Conservation (phyloP, 2,113 vertebrate genomes). For the Lasiurus cinereus region DNA sequence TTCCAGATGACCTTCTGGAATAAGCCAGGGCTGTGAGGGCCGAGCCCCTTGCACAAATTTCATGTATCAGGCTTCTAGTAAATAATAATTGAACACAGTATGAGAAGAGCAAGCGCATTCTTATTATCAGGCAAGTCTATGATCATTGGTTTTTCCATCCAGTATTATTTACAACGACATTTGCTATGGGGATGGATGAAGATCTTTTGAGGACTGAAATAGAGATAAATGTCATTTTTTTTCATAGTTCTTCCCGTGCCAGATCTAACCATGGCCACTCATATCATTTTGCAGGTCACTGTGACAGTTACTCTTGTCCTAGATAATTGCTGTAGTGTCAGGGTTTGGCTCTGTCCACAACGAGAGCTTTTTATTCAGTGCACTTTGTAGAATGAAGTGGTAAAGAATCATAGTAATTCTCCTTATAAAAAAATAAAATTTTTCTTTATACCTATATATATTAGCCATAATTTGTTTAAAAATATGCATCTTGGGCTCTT, state of each 20-base stretch:
- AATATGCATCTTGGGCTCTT: background rate
- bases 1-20: no score
- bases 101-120: background rate
- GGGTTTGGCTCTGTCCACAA: background rate
- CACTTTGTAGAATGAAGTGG: background rate
- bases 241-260: background rate
- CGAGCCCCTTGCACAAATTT: no score
- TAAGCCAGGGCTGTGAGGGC: no score
- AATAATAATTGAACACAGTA: background rate
- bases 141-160: background rate
- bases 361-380: background rate
- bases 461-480: background rate
- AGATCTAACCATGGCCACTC: background rate
- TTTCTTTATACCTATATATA: background rate
- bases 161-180: background rate
- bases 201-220: background rate
- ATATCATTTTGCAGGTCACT: background rate
- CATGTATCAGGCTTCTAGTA: background rate
- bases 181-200: background rate
- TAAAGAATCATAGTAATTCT: background rate
- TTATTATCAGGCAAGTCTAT: background rate
- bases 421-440: background rate
- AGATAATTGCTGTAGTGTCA: background rate
- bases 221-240: background rate
- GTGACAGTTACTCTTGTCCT: background rate